These are phyloP conservation scores for Furnarius figulus DNA, from an alignment of 2,113 vertebrate genomes.

Conservation along the genomic window DNA sequence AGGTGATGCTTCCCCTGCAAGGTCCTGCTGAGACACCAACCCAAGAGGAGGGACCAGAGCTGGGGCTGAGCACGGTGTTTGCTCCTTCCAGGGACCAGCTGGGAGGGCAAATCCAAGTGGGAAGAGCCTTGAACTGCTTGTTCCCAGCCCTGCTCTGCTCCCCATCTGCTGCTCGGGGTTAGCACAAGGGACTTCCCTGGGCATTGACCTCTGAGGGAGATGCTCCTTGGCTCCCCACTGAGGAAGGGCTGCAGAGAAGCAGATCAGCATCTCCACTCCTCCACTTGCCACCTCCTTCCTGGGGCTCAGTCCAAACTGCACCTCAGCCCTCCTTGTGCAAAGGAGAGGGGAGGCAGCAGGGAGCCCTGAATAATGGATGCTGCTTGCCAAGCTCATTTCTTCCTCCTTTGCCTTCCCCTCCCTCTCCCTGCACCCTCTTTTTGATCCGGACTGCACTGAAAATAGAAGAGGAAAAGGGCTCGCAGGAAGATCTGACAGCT, in stretches of 20 bases:
- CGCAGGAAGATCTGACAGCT: background rate
- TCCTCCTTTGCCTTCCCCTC: fast-evolving
- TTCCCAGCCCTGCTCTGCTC: background rate
- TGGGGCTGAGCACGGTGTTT: fast-evolving
- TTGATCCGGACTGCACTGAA: background rate
- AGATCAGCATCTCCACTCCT: background rate
- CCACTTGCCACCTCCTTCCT: background rate
- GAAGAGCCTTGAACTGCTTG: background rate
- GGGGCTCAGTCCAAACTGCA: background rate
- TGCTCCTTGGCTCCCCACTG: background rate
- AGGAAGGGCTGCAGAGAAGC: background rate
- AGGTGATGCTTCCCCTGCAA: fast-evolving
- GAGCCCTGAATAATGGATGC: background rate
- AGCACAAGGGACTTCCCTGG: too few species aligned
- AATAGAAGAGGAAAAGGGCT: conserved; percentile 7
- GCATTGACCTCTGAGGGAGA: background rate
- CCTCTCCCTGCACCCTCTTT: background rate
- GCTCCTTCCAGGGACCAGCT: background rate
- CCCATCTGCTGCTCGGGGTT: background rate
- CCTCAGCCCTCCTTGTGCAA: background rate
- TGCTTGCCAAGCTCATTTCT: background rate
- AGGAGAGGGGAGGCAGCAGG: background rate
- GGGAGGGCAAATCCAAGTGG: background rate
- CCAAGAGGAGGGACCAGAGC: background rate
- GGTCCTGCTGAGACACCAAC: background rate